A percentile compares a stretch with the other conserved stretches of the same genome.
phyloP scores from a whole-genome alignment of 2,797 vertebrate species.

The Jordanella pulchra region DNA sequence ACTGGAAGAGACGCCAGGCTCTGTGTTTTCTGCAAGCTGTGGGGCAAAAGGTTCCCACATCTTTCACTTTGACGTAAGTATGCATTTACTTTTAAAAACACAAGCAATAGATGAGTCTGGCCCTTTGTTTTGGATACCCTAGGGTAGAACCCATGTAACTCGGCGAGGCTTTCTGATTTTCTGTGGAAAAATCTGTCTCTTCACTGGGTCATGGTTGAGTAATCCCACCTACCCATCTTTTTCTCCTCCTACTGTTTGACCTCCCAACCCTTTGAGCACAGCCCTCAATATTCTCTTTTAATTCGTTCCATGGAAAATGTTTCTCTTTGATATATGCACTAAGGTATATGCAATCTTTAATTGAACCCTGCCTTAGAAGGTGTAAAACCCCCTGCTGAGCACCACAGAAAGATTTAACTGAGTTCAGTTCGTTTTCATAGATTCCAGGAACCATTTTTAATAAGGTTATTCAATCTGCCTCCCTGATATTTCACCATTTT shows the following conservation, averaged over 20 bases:
- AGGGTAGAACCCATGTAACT: not conserved
- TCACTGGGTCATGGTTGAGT: slow-evolving; percentile 1
- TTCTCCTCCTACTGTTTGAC: slow-evolving; percentile 1
- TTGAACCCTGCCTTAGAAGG: no score
- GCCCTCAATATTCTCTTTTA: not conserved
- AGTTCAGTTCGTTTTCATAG: no score
- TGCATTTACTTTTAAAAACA: not conserved
- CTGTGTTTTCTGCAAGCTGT: not conserved
- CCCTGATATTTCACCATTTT: no score
- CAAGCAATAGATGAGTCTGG: not conserved
- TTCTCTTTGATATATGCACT: not conserved
- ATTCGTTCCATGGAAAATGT: slow-evolving; percentile 2
- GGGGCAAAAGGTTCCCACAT: not conserved
- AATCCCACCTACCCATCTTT: not conserved
- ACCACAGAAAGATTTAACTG: no score
- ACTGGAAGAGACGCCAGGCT: not conserved
- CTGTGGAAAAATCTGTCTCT: not conserved
- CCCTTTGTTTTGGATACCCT: not conserved
- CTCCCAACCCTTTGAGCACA: not conserved
- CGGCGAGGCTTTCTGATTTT: not conserved
- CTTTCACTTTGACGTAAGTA: not conserved
- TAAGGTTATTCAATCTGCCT: no score
- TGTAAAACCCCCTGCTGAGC: no score
- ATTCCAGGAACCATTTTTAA: no score
- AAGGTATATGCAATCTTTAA: not conserved